Base-by-base conservation (phyloP, 2,113 vertebrate species). In the Puffinus mauretanicus region DNA sequence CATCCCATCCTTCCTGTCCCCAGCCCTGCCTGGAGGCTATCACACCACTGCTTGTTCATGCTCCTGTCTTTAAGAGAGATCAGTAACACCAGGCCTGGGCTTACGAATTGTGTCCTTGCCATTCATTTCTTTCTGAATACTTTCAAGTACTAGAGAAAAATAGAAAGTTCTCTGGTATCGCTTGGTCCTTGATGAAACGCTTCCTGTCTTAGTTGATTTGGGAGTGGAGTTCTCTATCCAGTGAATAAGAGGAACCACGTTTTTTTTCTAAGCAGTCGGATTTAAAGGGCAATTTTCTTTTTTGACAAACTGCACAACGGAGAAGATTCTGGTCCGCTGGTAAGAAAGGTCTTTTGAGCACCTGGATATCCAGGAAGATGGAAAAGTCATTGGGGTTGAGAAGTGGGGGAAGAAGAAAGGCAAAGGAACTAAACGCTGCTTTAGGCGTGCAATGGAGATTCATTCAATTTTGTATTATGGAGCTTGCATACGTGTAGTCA, bases 361-460 rank as follows among this genome's bases (percentile, higher is more conserved):
- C 36, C 32, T 44, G 49, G 51, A 34, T 70, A 42, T 21, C 27
- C 32, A 76, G 71, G 77, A 36, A 64, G 49, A 44, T 19, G 36
- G 22, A n/a, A 36, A 47, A 47, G 18, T 60, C 29, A 27, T 2
- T 54, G 46, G 22, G 11, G 20, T 51, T 19, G n/a, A 38, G 67
- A 62, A 64, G 38, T 52, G 8, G 3, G 13, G 11, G 38, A 34
- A 44, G 10, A 66, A 70, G 13, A 76, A 77, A 71, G 18, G 22
- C 58, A 54, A 49, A 46, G 52, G 27, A 55, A 55, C 21, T 44
- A 55, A 27, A 49, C 26, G 55, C 34, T 36, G 24, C 34, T 71
- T 52, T 47, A 54, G 64, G 25, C 0, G 0, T 34, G 49, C 0
- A 5, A 19, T 16, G 16, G n/a, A 49, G 21, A 26, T 54, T 11